A percentile compares a stretch with the other conserved stretches of the same genome.
These are phyloP conservation scores for Drosophila sechellia DNA, from an alignment of 1,140 invertebrate genomes.

Conservation along the genomic window DNA sequence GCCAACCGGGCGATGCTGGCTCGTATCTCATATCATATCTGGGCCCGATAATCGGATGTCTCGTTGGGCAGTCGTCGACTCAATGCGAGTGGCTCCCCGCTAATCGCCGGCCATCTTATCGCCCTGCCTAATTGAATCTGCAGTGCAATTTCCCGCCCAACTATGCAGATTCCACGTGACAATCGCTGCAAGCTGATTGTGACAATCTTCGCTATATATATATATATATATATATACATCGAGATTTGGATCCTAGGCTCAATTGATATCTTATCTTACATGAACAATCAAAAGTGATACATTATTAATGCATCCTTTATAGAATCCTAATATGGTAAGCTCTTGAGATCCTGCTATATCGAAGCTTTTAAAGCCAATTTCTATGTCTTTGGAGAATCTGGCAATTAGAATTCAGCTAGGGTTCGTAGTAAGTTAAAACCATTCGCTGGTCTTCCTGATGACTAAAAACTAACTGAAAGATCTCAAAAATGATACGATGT, in stretches of 20 bases:
- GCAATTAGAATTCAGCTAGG: not conserved
- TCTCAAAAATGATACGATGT: conserved; percentile 22
- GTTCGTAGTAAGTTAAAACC: not conserved
- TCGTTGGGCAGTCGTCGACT: conserved; percentile 35
- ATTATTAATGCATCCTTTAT: not conserved
- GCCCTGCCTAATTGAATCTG: conserved; percentile 17
- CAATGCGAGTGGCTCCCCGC: conserved; percentile 5
- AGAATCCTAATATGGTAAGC: not conserved
- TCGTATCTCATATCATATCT: conserved; percentile 73
- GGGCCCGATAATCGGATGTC: conserved; percentile 54
- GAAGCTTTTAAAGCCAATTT: no score
- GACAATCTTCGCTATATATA: not conserved
- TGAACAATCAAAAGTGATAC: not conserved
- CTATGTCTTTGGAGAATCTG: no score
- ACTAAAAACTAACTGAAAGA: not conserved
- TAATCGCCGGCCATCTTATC: conserved; percentile 14
- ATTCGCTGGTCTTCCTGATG: not conserved
- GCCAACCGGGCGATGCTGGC: conserved; percentile 38
- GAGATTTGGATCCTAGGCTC: not conserved
- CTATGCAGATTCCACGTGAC: conserved; percentile 10
- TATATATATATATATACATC: not conserved
- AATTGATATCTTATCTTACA: not conserved
- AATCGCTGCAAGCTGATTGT: conserved; percentile 1
- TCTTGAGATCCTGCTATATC: no score
- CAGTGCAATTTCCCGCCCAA: not conserved